phyloP scores from a whole-genome alignment of 2,888 invertebrate species.

The Mechanitis mazaeus region DNA sequence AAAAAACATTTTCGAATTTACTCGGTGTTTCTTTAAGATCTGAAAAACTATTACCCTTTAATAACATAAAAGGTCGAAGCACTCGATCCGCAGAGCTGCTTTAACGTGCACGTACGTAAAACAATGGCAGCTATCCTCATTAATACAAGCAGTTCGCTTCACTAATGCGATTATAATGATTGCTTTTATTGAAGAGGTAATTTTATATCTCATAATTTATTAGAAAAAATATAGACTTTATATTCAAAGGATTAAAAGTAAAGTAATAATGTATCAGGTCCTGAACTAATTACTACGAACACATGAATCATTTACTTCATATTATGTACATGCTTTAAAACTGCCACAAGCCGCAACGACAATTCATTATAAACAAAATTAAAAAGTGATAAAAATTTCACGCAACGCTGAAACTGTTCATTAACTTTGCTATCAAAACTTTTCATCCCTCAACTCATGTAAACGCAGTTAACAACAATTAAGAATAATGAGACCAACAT shows the following conservation, averaged over 20 bases:
- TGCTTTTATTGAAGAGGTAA: no score
- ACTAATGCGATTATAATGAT: no score
- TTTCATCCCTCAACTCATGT: neutral
- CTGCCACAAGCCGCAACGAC: constrained; percentile 7
- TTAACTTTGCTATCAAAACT: constrained; percentile 27
- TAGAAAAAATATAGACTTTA: no score
- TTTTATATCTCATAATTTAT: no score
- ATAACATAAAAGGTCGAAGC: neutral
- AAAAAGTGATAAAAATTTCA: constrained; percentile 24
- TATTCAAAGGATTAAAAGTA: no score
- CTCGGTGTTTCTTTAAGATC: neutral
- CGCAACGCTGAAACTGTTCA: constrained; percentile 21
- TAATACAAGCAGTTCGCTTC: neutral
- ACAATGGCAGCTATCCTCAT: neutral
- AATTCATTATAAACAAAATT: constrained; percentile 27
- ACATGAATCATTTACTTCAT: neutral
- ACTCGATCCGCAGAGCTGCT: neutral
- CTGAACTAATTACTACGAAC: neutral
- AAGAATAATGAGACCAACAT: neutral
- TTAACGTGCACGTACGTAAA: neutral
- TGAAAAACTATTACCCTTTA: neutral
- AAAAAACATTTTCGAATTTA: no score
- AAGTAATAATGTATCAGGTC: no score
- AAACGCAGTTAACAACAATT: neutral
- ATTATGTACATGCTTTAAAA: neutral